Evolutionary conservation across 2,888 invertebrate species (phyloP), one percentile per base, ranked within the genome.

Genomic region (Ormyrus pomaceus): DNA sequence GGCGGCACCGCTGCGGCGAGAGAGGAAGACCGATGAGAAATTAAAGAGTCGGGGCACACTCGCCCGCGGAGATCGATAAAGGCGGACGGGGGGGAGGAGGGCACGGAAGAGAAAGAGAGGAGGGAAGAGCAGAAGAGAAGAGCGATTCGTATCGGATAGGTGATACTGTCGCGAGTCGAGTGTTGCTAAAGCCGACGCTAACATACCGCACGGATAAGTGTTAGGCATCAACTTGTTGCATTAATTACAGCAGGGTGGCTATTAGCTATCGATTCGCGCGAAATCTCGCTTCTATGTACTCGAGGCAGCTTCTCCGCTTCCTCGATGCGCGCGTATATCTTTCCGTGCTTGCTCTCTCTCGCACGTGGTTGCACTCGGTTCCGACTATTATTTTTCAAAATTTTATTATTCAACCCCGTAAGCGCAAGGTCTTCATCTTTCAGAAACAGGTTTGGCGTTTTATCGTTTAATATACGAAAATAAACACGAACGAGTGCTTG

Each of bases 161-260:
- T 34, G 73, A 77, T 80, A 73, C 66, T 51, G 70, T 70, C 70
- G 55, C 69, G 13, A n/a, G 50, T 51, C n/a, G 56, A 68, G 70
- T 56, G 64, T 77, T 70, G 56, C 70, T 68, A 69, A 56, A 75
- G 58, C 62, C 77, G 56, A 34, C 51, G 46, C 66, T 61, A 69
- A 53, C 80, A 59, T 71, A 75, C 75, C 69, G 64, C 71, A 46
- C 55, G 75, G 64, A 88, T 89, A 88, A 89, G 89, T 89, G 88
- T 88, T 87, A 85, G 88, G 87, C 89, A 90, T 89, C 89, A 89
- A 90, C 90, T 90, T 90, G 90, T 90, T 90, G 90, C 90, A 89
- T 90, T 90, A 90, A 90, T 90, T 89, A 90, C 89, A 87, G 85
- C 85, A 13, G 62, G 61, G 19, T n/a, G 86, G 87, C 89, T 88